Evolutionary conservation across 2,113 vertebrate species (phyloP), one percentile per base, ranked within the genome.

Genomic region (Callocephalon fimbriatum): DNA sequence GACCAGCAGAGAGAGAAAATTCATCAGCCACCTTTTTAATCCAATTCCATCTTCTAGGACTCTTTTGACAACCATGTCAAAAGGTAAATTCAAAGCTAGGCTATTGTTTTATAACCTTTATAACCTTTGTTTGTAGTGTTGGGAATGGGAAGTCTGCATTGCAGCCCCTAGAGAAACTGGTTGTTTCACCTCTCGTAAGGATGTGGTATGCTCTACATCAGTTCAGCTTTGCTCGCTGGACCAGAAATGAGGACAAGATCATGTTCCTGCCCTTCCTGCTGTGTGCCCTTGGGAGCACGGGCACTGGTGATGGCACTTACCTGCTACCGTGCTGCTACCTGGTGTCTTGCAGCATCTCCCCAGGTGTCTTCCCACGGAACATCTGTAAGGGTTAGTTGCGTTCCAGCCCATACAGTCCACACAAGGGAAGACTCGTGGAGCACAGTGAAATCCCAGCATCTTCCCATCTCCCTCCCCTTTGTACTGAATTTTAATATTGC

Each of bases 161-260:
- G 63, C 59, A 90, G 42, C n/a, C 94, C 50, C 62, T 53, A 53
- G 70, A 88, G 81, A 86, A 88, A 67, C 66, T 35, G 32, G n/a
- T 2, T 72, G 62, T 79, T 90, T 51, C 63, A 62, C 63, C 75
- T 83, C 84, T 86, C 9, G 0, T 40, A 75, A 50, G 93, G 71
- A 63, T 38, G 68, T 7, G 37, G 32, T 15, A 25, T 3, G 51
- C 37, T 84, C 84, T 79, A 9, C 1, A 6, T 91, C 81, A 70
- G 66, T 71, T 76, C 53, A 73, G 45, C 78, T 93, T 76, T 80
- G 58, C 87, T 88, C 92, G 35, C 59, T 90, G 74, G 59, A 88
- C 75, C 85, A 92, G 72, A 86, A 88, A 50, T 7, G 50, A 93
- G 67, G 63, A 58, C 42, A 71, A 90, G 54, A 82, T 95, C 66